Evolutionary conservation across 2,888 invertebrate genomes (phyloP).

Genomic region (Bibio marci): DNA sequence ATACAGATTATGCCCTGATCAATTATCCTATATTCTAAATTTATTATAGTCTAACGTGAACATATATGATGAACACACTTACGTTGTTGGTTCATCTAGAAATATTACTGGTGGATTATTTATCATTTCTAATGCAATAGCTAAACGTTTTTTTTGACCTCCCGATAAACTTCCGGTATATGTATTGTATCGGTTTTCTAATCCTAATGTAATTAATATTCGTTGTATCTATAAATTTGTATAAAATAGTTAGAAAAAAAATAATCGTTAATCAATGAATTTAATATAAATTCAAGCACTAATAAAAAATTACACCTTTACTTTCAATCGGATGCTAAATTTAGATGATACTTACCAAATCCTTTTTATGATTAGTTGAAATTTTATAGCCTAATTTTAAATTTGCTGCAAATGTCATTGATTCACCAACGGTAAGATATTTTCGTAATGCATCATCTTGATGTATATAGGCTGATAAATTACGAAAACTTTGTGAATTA

Average conservation of each 20-base stretch:
- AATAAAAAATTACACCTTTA: conserved; percentile 1
- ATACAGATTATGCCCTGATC: no score
- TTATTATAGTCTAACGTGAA: no score
- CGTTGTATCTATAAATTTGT: conserved; percentile 44
- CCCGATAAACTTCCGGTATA: conserved; percentile 58
- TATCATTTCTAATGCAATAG: conserved; percentile 66
- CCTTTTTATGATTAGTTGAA: conserved; percentile 45
- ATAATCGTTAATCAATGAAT: not conserved
- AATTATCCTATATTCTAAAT: no score
- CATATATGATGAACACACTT: no score
- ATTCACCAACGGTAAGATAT: conserved; percentile 60
- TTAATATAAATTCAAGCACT: not conserved
- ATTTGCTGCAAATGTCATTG: conserved; percentile 68
- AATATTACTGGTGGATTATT: conserved; percentile 79
- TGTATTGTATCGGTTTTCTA: conserved; percentile 50
- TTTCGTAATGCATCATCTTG: conserved; percentile 63
- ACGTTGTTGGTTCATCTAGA: conserved; percentile 78
- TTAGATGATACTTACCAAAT: conserved; percentile 37
- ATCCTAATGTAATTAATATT: conserved; percentile 52
- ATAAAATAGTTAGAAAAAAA: conserved; percentile 5
- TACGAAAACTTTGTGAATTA: conserved; percentile 48
- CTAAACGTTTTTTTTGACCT: conserved; percentile 68
- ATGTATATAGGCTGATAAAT: conserved; percentile 71
- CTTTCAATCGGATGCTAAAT: not conserved
- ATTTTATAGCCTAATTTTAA: conserved; percentile 60